phyloP scores from a whole-genome alignment of 1,140 invertebrate genomes.

The Neelides sp. region DNA sequence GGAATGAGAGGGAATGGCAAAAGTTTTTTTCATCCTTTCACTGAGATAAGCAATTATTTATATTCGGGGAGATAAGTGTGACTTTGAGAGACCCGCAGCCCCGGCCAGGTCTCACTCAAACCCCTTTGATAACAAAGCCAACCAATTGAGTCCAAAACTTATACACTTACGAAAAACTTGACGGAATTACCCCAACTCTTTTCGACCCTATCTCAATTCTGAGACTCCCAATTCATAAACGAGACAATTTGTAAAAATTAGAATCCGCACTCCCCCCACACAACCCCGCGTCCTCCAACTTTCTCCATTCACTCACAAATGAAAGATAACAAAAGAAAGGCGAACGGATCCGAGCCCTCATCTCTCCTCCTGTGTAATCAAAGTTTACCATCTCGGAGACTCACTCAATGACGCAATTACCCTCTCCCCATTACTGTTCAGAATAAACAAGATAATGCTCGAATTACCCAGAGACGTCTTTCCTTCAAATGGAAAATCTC shows the following conservation, averaged over 20 bases:
- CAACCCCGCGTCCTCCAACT: neutral
- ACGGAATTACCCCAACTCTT: neutral
- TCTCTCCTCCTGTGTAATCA: too few relatives aligned
- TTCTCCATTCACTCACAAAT: neutral
- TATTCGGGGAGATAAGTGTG: conserved; percentile 25
- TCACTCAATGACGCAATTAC: too few relatives aligned
- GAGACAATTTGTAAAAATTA: conserved; percentile 26
- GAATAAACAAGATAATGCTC: too few relatives aligned
- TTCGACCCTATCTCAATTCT: conserved; percentile 3
- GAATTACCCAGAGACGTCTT: too few relatives aligned
- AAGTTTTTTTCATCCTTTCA: conserved; percentile 18
- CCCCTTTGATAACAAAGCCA: conserved; percentile 20
- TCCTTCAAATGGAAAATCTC: too few relatives aligned
- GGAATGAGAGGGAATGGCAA: conserved; percentile 14
- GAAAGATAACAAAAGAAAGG: too few relatives aligned
- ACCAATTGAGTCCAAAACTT: conserved; percentile 20
- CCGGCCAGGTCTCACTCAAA: conserved; percentile 9
- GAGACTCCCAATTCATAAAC: conserved; percentile 14
- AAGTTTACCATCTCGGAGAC: too few relatives aligned
- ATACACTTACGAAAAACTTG: conserved; percentile 21
- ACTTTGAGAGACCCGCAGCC: conserved; percentile 2
- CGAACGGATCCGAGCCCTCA: too few relatives aligned
- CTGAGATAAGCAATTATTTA: conserved; percentile 30
- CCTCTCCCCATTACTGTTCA: too few relatives aligned
- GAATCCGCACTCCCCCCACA: conserved; percentile 2